These are phyloP conservation scores for Drosophila santomea DNA, from an alignment of 1,140 invertebrate species.

Conservation along the genomic window DNA sequence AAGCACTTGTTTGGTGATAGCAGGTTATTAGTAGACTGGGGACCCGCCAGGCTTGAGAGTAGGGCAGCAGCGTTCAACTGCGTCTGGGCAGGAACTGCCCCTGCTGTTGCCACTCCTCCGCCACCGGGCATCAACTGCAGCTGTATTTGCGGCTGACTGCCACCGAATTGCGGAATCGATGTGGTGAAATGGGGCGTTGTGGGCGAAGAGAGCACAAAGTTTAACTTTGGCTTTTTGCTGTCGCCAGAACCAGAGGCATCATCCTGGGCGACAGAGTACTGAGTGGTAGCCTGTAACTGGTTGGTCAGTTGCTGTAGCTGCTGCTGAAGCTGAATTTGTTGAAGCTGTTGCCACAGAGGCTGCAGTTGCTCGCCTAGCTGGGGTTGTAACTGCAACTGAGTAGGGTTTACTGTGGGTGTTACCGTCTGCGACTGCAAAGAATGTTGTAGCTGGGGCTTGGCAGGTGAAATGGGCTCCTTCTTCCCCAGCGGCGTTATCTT, in stretches of 20 bases:
- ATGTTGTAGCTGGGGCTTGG: conserved; percentile 27
- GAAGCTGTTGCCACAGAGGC: conserved; percentile 57
- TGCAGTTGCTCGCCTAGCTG: conserved; percentile 56
- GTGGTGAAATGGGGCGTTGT: conserved; percentile 29
- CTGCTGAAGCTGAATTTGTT: conserved; percentile 63
- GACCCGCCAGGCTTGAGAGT: conserved; percentile 51
- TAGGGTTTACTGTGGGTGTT: conserved; percentile 4
- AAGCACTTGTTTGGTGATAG: conserved; percentile 83
- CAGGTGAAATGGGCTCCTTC: conserved; percentile 38
- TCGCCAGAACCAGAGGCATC: conserved; percentile 49
- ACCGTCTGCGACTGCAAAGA: conserved; percentile 41
- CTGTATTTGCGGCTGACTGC: conserved; percentile 78
- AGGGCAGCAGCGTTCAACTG: conserved; percentile 68
- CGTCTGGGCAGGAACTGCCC: conserved; percentile 10
- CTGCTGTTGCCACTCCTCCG: conserved; percentile 2
- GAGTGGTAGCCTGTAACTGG: conserved; percentile 58
- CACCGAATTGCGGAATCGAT: conserved; percentile 14
- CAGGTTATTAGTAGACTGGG: conserved; percentile 46
- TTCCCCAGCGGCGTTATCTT: conserved; percentile 84
- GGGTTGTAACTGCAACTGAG: conserved; percentile 60
- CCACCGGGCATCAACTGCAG: conserved; percentile 72
- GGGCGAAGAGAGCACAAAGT: conserved; percentile 76
- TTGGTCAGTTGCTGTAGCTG: conserved; percentile 68
- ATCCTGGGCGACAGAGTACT: conserved; percentile 31
- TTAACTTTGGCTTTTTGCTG: conserved; percentile 85